A percentile compares a stretch with the other conserved stretches of the same genome.
These are phyloP conservation scores for Aphelenchoides fujianensis DNA, from an alignment of 1,140 invertebrate genomes.

Conservation along the genomic window DNA sequence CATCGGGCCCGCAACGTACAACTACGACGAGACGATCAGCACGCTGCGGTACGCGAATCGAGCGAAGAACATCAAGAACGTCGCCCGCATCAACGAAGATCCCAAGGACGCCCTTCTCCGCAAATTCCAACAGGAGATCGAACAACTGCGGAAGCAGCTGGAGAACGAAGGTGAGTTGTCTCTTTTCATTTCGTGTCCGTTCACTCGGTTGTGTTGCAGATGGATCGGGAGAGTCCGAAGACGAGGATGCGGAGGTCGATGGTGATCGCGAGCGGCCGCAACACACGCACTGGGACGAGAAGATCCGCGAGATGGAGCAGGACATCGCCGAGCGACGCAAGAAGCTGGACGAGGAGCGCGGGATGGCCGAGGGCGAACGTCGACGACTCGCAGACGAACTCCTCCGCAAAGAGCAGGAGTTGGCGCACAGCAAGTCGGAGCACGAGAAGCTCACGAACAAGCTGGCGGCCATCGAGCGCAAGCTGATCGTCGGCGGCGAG, in stretches of 20 bases:
- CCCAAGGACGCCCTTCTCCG: conserved; percentile 92
- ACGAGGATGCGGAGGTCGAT: conserved; percentile 48
- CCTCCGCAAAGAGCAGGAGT: conserved; percentile 39
- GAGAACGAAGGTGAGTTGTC: conserved; percentile 63
- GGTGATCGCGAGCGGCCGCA: not conserved
- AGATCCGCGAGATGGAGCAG: conserved; percentile 40
- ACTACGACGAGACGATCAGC: conserved; percentile 95
- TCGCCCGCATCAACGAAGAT: conserved; percentile 92
- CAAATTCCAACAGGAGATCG: conserved; percentile 93
- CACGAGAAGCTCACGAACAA: conserved; percentile 74
- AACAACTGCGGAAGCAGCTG: conserved; percentile 80
- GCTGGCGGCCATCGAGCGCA: conserved; percentile 83
- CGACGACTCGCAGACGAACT: conserved; percentile 45
- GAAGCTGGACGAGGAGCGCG: conserved; percentile 27
- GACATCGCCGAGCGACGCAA: conserved; percentile 34
- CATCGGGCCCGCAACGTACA: conserved; percentile 87
- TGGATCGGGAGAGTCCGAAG: conserved; percentile 55
- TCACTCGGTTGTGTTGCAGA: conserved; percentile 40
- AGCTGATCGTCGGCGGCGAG: conserved; percentile 94
- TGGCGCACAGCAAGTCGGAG: conserved; percentile 65
- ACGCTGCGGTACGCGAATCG: conserved; percentile 92
- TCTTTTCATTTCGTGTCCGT: conserved; percentile 30
- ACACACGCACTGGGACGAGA: conserved; percentile 37
- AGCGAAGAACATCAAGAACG: conserved; percentile 95
- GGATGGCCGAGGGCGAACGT: conserved; percentile 45